Percentiles rank a stretch among this genome's conserved stretches.
phyloP scores from a whole-genome alignment of 2,888 invertebrate genomes.

The Cephus nigrinus region DNA sequence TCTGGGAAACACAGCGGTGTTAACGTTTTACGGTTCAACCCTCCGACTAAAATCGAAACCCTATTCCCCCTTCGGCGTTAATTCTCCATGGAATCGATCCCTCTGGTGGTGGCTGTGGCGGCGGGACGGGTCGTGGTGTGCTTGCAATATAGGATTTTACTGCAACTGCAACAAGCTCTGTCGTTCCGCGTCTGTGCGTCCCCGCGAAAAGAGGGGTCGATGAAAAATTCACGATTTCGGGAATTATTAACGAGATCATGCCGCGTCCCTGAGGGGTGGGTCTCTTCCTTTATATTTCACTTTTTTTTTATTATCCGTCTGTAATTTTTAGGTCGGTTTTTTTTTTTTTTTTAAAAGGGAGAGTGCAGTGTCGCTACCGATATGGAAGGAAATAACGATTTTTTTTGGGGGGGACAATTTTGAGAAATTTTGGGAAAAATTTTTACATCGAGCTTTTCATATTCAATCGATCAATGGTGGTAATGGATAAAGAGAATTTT shows the following conservation, averaged over 20 bases:
- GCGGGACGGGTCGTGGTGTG: not conserved
- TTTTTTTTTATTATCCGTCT: too few relatives aligned
- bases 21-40: constrained; percentile 54
- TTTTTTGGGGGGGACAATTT: too few relatives aligned
- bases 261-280: too few relatives aligned
- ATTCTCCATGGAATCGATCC: constrained; percentile 58
- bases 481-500: too few relatives aligned
- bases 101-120: constrained; percentile 49
- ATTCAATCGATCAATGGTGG: too few relatives aligned
- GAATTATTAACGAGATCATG: constrained; percentile 32
- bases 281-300: too few relatives aligned
- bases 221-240: constrained; percentile 35
- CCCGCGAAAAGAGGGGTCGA: constrained; percentile 34
- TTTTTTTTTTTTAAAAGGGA: too few relatives aligned
- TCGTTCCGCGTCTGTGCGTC: constrained; percentile 14
- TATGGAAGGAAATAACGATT: too few relatives aligned
- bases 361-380: too few relatives aligned
- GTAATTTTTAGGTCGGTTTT: too few relatives aligned
- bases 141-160: constrained; percentile 40
- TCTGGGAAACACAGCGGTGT: constrained; percentile 38
- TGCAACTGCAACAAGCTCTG: constrained; percentile 39
- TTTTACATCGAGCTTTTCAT: too few relatives aligned
- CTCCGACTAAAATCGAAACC: constrained; percentile 55
- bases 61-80: constrained; percentile 49
- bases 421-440: too few relatives aligned